phyloP scores from a whole-genome alignment of 2,797 vertebrate species.

The Zenarchopterus dispar region DNA sequence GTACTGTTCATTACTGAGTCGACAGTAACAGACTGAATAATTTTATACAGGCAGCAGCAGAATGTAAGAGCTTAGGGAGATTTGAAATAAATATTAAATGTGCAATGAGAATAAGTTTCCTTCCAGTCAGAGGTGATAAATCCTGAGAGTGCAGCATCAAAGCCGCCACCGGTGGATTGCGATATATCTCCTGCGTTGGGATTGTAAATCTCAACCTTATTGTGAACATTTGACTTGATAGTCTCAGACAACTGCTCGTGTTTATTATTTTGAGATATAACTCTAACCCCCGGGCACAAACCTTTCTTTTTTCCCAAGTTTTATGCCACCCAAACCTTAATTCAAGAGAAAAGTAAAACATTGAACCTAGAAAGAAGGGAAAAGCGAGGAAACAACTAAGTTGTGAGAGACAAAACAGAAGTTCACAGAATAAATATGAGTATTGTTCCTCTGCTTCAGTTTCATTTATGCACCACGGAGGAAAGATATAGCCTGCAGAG shows the following conservation, averaged over 20 bases:
- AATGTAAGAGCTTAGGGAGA: background rate
- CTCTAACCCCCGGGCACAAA: background rate
- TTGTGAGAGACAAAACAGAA: background rate
- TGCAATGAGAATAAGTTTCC: background rate
- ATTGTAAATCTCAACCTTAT: background rate
- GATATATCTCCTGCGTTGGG: background rate
- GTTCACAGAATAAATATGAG: background rate
- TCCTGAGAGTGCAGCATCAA: background rate
- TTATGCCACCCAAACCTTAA: background rate
- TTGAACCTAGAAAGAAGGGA: background rate
- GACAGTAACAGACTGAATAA: background rate
- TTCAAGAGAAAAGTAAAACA: background rate
- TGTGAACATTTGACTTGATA: background rate
- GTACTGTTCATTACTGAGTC: background rate
- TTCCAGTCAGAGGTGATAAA: background rate
- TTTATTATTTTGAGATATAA: background rate
- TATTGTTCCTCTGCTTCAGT: background rate
- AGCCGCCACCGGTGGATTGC: background rate
- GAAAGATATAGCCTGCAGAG: background rate
- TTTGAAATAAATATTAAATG: constrained; percentile 2
- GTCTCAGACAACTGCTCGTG: background rate
- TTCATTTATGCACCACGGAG: background rate
- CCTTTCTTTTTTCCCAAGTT: too few species aligned
- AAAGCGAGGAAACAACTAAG: too few species aligned
- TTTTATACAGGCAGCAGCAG: too few species aligned